Evolutionary conservation across 1,140 invertebrate species (phyloP).

Genomic region (Platyura marginata): DNA sequence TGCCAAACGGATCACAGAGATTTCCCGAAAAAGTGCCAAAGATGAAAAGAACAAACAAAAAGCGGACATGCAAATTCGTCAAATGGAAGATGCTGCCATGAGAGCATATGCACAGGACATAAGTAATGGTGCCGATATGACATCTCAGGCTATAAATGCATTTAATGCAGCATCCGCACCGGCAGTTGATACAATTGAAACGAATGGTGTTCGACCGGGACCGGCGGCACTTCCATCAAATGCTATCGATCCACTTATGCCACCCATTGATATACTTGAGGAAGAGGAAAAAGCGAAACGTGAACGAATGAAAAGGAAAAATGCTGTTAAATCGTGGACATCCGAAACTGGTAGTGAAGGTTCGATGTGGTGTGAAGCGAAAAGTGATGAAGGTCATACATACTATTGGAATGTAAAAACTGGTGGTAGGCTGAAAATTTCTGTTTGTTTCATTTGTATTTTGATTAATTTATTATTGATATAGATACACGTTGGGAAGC

Average conservation of each 20-base stretch:
- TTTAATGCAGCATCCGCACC: conserved; percentile 11
- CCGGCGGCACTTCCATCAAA: conserved; percentile 1
- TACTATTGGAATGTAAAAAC: conserved; percentile 70
- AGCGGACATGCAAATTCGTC: conserved; percentile 59
- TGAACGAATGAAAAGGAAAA: conserved; percentile 18
- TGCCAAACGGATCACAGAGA: conserved; percentile 64
- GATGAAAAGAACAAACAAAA: conserved; percentile 58
- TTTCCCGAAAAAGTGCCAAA: conserved; percentile 64
- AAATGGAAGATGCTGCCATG: conserved; percentile 80
- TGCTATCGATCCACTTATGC: conserved; percentile 16
- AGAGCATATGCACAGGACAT: conserved; percentile 55
- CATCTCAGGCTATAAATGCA: conserved; percentile 28
- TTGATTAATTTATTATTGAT: conserved; percentile 3
- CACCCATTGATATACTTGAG: conserved; percentile 16
- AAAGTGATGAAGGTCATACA: conserved; percentile 42
- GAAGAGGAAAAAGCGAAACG: conserved; percentile 22
- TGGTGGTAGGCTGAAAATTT: conserved; percentile 29
- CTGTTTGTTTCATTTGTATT: conserved; percentile 2
- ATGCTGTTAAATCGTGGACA: conserved; percentile 22
- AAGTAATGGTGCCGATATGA: conserved; percentile 39
- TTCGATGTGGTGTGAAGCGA: conserved; percentile 47
- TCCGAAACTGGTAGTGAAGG: conserved; percentile 19
- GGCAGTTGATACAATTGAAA: neutral
- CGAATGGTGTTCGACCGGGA: conserved; percentile 3
- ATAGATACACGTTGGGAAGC: conserved; percentile 43